Percentiles rank a stretch among this genome's conserved stretches.
phyloP scores from a whole-genome alignment of 2,888 invertebrate genomes.

The Biston stratarius region DNA sequence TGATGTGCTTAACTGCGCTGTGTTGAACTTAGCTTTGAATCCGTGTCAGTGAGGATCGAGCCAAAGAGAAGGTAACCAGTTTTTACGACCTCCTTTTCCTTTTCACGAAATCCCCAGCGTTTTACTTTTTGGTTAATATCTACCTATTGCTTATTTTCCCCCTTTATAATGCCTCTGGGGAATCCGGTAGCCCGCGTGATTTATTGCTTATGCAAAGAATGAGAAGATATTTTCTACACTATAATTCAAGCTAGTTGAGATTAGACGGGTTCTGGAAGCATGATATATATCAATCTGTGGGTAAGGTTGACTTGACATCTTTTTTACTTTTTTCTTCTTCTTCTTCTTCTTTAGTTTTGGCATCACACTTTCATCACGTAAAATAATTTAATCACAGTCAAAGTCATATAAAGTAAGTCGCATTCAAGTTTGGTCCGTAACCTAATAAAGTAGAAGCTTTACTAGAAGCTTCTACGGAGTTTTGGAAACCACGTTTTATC shows the following conservation, averaged over 20 bases:
- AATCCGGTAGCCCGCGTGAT: conserved; percentile 77
- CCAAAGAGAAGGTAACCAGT: conserved; percentile 15
- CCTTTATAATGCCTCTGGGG: conserved; percentile 74
- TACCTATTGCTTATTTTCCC: conserved; percentile 78
- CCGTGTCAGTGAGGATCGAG: no score
- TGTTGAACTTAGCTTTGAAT: no score
- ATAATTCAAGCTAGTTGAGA: conserved; percentile 83
- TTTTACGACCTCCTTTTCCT: conserved; percentile 45
- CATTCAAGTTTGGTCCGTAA: background rate
- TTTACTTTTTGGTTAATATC: conserved; percentile 74
- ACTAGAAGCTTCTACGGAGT: no score
- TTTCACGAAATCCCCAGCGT: conserved; percentile 51
- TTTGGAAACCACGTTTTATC: no score
- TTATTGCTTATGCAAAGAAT: conserved; percentile 83
- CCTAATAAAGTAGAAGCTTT: no score
- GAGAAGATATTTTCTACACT: conserved; percentile 81
- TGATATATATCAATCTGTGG: conserved; percentile 75
- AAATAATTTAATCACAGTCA: no score
- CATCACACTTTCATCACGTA: no score
- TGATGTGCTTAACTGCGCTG: no score
- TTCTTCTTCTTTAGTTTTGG: background rate
- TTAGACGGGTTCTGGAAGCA: conserved; percentile 69
- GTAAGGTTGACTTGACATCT: conserved; percentile 18
- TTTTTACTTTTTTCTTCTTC: conserved; percentile 9
- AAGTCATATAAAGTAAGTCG: no score